These are phyloP conservation scores for Crotalus helleri DNA, from an alignment of 2,113 vertebrate species.

Conservation along the genomic window DNA sequence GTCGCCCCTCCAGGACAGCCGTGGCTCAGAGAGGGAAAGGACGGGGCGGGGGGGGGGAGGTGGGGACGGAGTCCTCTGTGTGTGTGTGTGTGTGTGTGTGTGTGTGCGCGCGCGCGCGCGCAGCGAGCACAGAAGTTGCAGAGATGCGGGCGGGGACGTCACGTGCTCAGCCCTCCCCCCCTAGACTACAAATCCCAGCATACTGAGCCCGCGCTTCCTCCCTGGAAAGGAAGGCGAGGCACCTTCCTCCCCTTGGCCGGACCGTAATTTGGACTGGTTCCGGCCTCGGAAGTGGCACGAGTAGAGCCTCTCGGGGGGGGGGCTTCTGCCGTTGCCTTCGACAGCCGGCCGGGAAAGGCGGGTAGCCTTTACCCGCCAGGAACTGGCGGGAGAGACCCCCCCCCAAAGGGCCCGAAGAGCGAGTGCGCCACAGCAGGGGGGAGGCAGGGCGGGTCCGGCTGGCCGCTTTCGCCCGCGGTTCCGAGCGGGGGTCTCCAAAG, in stretches of 20 bases:
- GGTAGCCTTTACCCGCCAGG: background rate
- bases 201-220: background rate
- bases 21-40: background rate
- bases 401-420: background rate
- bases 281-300: background rate
- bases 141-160: background rate
- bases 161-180: background rate
- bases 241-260: background rate
- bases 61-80: background rate
- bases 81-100: too few relatives aligned
- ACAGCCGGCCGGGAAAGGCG: too few relatives aligned
- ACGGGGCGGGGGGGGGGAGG: background rate
- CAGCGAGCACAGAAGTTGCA: background rate
- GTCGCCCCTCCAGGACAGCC: background rate
- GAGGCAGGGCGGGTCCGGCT: background rate
- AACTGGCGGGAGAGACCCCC: background rate
- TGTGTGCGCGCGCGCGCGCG: too few relatives aligned
- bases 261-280: background rate
- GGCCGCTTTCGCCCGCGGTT: background rate
- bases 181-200: background rate
- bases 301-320: background rate
- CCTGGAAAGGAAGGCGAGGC: background rate
- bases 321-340: background rate
- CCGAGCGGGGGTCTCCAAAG: background rate
- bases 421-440: too few relatives aligned